Conservation (phyloP, 2,797 vertebrate species). For the Onychomys arenicola region DNA sequence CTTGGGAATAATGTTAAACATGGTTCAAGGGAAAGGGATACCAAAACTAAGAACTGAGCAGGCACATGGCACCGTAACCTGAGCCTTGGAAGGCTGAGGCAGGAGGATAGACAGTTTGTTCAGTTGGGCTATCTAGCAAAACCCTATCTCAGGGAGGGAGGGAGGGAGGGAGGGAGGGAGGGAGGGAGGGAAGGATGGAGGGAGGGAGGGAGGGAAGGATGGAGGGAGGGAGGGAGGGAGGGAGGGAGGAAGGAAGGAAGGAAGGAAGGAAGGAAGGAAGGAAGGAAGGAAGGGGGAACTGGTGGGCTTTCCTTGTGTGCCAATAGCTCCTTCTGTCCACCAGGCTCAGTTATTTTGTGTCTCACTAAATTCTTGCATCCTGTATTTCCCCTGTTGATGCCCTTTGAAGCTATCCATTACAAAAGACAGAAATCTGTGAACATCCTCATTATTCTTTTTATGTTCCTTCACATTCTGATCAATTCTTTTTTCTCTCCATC, state of each 20-base stretch:
- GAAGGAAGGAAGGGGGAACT: neutral
- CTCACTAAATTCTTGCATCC: neutral
- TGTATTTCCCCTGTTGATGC: neutral
- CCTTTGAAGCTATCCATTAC: constrained; percentile 13
- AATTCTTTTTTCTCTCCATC: neutral
- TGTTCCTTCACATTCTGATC: constrained; percentile 38
- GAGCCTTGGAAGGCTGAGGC: neutral
- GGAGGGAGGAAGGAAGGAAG: neutral
- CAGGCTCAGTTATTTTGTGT: neutral
- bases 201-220: accelerated
- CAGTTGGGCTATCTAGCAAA: neutral
- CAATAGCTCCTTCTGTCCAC: neutral
- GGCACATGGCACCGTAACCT: no score
- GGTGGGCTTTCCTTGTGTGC: neutral
- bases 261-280: no score
- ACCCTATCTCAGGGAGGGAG: neutral
- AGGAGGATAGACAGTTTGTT: neutral
- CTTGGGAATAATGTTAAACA: neutral
- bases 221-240: accelerated
- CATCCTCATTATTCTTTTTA: neutral
- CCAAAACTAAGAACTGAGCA: neutral
- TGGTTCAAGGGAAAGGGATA: neutral
- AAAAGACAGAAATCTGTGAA: neutral
- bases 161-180: neutral
- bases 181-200: neutral